Conservation (phyloP, 1,140 invertebrate genomes). For the Lepidurus apus region DNA sequence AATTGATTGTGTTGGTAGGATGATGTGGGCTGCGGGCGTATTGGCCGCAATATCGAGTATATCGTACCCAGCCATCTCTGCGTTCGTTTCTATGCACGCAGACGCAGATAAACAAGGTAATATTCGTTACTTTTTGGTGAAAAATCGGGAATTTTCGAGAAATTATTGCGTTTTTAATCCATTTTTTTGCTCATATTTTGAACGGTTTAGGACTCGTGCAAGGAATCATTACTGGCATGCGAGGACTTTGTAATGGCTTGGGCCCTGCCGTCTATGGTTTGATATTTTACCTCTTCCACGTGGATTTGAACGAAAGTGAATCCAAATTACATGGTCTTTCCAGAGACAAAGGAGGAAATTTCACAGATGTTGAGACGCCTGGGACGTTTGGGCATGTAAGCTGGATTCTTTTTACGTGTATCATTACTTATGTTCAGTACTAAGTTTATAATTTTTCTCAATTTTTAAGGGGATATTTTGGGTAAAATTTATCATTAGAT, state of each 20-base stretch:
- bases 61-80: slow-evolving; percentile 98
- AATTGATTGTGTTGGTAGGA: slow-evolving; percentile 56
- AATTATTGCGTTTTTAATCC: not conserved
- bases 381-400: slow-evolving; percentile 1
- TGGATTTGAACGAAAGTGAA: slow-evolving; percentile 80
- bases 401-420: not conserved
- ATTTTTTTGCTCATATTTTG: not conserved
- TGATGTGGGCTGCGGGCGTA: slow-evolving; percentile 98
- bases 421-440: not conserved
- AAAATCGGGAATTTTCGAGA: not conserved
- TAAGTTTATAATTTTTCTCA: slow-evolving; percentile 15
- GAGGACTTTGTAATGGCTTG: slow-evolving; percentile 86
- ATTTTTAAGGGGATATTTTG: not conserved
- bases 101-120: slow-evolving; percentile 89
- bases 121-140: not conserved
- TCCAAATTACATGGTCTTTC: slow-evolving; percentile 25
- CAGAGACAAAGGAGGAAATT: slow-evolving; percentile 10
- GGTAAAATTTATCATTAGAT: not conserved
- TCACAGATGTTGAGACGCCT: slow-evolving; percentile 27
- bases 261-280: slow-evolving; percentile 95
- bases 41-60: slow-evolving; percentile 90
- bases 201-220: slow-evolving; percentile 64
- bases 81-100: slow-evolving; percentile 95
- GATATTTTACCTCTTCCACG: slow-evolving; percentile 97
- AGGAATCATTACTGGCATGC: slow-evolving; percentile 95